Evolutionary conservation across 2,113 vertebrate genomes (phyloP).

Genomic region (Hippocampus guttulatus): DNA sequence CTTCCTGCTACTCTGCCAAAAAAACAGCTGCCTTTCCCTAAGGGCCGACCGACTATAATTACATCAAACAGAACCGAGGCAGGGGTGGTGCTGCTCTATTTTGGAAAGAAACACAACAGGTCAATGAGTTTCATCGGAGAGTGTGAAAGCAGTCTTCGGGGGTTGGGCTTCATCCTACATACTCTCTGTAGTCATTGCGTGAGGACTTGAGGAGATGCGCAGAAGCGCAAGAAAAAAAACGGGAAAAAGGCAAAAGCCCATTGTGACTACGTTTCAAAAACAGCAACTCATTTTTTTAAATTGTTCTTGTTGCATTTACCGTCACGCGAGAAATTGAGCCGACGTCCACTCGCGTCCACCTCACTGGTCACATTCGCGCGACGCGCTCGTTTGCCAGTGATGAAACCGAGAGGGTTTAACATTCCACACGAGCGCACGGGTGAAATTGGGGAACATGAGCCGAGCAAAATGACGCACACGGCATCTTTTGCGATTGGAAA

Average conservation of each 20-base stretch:
- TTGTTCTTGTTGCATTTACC: conserved; percentile 45
- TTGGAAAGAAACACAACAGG: conserved; percentile 31
- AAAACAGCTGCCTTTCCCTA: conserved; percentile 33
- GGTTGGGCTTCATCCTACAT: neutral
- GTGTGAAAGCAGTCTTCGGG: conserved; percentile 26
- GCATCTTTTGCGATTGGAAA: too few relatives aligned
- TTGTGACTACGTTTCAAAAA: too few relatives aligned
- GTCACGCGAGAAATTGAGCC: conserved; percentile 19
- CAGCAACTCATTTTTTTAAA: neutral
- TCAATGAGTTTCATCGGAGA: conserved; percentile 35
- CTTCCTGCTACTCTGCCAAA: conserved; percentile 21
- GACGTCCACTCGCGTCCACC: conserved; percentile 25
- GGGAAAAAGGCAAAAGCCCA: neutral
- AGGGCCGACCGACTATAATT: conserved; percentile 50
- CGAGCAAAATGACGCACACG: too few relatives aligned
- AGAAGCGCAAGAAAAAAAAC: neutral
- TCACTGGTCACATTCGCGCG: neutral
- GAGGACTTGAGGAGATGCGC: neutral
- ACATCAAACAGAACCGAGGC: conserved; percentile 41
- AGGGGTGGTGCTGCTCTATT: conserved; percentile 38
- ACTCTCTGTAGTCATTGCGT: neutral
- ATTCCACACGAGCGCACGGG: conserved; percentile 28
- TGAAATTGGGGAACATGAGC: neutral
- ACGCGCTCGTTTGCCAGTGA: conserved; percentile 22
- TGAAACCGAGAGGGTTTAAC: conserved; percentile 32